Conservation (phyloP, 1,140 invertebrate species). For the Pollicipes pollicipes region DNA sequence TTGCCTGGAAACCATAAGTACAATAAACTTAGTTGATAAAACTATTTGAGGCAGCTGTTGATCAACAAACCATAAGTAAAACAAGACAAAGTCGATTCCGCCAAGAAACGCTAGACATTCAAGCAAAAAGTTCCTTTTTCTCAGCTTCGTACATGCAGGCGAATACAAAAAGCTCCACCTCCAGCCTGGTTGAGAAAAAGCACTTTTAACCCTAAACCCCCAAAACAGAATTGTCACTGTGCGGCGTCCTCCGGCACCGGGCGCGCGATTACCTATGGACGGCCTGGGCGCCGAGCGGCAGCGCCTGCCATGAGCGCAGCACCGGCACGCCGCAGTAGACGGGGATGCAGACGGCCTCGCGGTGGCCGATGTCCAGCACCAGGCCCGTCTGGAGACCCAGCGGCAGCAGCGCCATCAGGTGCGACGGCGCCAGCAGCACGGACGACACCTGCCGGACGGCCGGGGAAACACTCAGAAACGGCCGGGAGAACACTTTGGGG, state of each 20-base stretch:
- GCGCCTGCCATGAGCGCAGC: constrained; percentile 54
- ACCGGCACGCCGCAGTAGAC: constrained; percentile 68
- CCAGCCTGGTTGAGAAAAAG: too few relatives aligned
- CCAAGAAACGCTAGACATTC: too few relatives aligned
- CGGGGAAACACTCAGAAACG: constrained; percentile 8
- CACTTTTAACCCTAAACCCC: too few relatives aligned
- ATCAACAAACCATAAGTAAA: too few relatives aligned
- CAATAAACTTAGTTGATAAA: too few relatives aligned
- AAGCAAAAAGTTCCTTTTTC: too few relatives aligned
- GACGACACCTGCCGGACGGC: constrained; percentile 36
- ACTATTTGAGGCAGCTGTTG: too few relatives aligned
- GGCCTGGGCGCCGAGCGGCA: constrained; percentile 46
- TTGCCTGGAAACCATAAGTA: too few relatives aligned
- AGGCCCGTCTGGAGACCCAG: constrained; percentile 56
- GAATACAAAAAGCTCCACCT: too few relatives aligned
- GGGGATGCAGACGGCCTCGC: constrained; percentile 60
- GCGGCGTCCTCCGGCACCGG: not conserved
- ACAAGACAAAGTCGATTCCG: too few relatives aligned
- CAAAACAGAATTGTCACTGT: too few relatives aligned
- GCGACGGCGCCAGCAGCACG: constrained; percentile 51
- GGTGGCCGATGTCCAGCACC: constrained; percentile 71
- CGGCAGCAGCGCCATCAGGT: constrained; percentile 57
- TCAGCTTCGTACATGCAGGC: too few relatives aligned
- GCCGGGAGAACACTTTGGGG: not conserved
- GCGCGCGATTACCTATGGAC: constrained; percentile 38